These are phyloP conservation scores for Nasonia longicornis DNA, from an alignment of 1,140 invertebrate species.

Conservation along the genomic window DNA sequence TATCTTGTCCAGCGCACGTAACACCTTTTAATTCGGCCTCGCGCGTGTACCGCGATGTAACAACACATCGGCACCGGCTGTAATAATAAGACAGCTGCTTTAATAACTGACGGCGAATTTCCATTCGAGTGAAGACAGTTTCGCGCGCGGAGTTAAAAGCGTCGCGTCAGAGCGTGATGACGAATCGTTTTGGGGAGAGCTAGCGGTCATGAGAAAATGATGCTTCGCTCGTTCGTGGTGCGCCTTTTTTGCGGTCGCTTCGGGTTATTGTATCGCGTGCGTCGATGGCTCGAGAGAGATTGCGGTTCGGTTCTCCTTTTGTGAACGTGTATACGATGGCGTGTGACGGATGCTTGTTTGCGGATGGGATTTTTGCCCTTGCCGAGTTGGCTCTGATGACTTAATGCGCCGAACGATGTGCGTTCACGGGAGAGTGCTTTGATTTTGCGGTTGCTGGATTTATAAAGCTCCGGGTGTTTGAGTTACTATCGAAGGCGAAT, in stretches of 20 bases:
- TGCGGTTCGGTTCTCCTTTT: neutral
- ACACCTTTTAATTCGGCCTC: no score
- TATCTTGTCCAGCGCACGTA: no score
- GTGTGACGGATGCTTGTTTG: neutral
- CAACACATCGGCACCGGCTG: no score
- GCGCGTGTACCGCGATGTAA: no score
- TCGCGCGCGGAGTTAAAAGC: neutral
- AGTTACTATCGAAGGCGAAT: no score
- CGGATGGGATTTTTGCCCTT: neutral
- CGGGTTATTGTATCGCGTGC: neutral
- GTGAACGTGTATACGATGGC: neutral
- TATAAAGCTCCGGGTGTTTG: no score
- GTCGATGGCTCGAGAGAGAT: neutral
- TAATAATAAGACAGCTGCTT: neutral
- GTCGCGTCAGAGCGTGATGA: slow-evolving; percentile 3
- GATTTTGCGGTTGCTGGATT: no score
- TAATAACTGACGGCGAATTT: neutral
- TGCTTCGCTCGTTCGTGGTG: neutral
- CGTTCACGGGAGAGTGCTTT: no score
- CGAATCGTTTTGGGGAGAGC: neutral
- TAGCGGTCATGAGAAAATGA: slow-evolving; percentile 2
- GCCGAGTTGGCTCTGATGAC: neutral
- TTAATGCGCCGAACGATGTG: neutral
- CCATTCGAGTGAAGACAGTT: neutral
- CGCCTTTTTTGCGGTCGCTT: neutral